Conservation (phyloP, 2,113 vertebrate species). For the Quiscalus mexicanus region DNA sequence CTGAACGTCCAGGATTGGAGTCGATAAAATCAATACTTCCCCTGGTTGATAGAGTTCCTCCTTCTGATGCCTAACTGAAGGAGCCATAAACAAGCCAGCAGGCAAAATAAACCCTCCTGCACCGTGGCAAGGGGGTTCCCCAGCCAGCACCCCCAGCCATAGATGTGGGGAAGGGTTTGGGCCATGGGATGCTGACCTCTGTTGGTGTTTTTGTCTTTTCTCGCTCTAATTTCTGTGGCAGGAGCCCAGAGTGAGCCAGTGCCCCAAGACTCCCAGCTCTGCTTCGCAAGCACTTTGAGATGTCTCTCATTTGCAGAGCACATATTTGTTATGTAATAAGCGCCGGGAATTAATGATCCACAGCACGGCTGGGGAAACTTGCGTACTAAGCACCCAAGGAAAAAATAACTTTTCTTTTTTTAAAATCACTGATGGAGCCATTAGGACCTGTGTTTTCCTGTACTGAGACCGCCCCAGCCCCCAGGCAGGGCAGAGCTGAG, state of each 20-base stretch:
- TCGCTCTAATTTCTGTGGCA: constrained; percentile 1
- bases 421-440: constrained; percentile 46
- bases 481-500: neutral
- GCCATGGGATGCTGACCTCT: neutral
- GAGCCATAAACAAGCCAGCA: neutral
- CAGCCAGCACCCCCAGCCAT: fast-evolving
- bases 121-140: neutral
- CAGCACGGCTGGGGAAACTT: constrained; percentile 47
- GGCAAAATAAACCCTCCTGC: neutral
- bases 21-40: constrained; percentile 63
- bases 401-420: constrained; percentile 52
- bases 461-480: neutral
- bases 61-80: neutral
- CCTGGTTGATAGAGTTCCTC: constrained; percentile 61
- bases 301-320: constrained; percentile 69
- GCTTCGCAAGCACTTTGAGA: neutral
- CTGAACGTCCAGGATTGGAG: constrained; percentile 22
- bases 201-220: neutral
- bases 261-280: constrained; percentile 21
- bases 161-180: fast-evolving
- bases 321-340: constrained; percentile 74
- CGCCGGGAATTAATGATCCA: constrained; percentile 75
- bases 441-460: neutral
- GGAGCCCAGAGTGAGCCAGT: neutral
- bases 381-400: constrained; percentile 67